Conservation (phyloP, 1,140 invertebrate genomes). For the Zaprionus tsacasi region DNA sequence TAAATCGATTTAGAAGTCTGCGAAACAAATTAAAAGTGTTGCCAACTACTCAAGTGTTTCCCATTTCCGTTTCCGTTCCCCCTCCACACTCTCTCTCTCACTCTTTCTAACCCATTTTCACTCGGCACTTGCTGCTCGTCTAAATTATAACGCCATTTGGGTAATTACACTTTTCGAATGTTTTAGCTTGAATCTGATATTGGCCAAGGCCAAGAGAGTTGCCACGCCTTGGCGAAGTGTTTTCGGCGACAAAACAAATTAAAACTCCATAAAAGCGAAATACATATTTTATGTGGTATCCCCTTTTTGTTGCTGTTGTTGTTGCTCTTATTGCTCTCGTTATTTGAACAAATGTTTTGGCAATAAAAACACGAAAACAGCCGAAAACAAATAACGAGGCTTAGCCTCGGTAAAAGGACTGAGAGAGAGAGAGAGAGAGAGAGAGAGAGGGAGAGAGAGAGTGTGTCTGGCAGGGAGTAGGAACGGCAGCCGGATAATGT, state of each 20-base stretch:
- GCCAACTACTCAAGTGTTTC: slow-evolving; percentile 10
- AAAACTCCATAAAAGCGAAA: slow-evolving; percentile 79
- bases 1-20: slow-evolving; percentile 9
- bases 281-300: slow-evolving; percentile 73
- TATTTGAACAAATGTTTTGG: slow-evolving; percentile 79
- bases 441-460: background rate
- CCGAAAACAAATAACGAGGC: slow-evolving; percentile 45
- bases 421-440: background rate
- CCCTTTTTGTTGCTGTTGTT: slow-evolving; percentile 42
- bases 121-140: slow-evolving; percentile 38
- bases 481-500: slow-evolving; percentile 8
- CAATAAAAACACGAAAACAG: slow-evolving; percentile 63
- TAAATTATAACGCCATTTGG: slow-evolving; percentile 81
- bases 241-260: slow-evolving; percentile 81
- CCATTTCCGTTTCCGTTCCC: background rate
- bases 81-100: background rate
- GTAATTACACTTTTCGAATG: slow-evolving; percentile 81
- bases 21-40: slow-evolving; percentile 23
- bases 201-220: slow-evolving; percentile 42
- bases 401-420: slow-evolving; percentile 8
- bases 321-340: slow-evolving; percentile 49
- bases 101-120: slow-evolving; percentile 25
- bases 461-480: background rate
- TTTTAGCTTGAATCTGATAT: slow-evolving; percentile 70
- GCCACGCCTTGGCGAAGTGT: slow-evolving; percentile 35